These are phyloP conservation scores for Fundulus diaphanus DNA, from an alignment of 2,797 vertebrate species.

Conservation along the genomic window DNA sequence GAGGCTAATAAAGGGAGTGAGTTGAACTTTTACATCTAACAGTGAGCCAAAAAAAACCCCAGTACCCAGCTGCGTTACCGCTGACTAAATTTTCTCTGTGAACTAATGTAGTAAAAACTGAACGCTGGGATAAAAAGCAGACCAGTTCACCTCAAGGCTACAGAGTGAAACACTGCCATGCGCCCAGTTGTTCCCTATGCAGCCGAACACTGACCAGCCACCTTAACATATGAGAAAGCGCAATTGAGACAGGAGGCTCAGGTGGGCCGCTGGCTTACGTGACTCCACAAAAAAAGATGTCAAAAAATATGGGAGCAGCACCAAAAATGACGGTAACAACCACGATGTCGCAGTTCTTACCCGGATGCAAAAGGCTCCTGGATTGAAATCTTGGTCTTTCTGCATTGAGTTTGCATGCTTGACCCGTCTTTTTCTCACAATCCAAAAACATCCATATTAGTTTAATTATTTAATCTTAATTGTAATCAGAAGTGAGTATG, in stretches of 20 bases:
- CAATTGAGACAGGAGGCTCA: too few relatives aligned
- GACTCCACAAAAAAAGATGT: neutral
- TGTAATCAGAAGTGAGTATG: neutral
- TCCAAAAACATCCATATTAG: neutral
- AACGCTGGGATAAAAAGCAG: neutral
- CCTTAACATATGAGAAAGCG: too few relatives aligned
- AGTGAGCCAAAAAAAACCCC: neutral
- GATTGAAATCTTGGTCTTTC: neutral
- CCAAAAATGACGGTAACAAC: neutral
- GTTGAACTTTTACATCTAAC: neutral
- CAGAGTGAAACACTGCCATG: neutral
- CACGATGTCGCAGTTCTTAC: too few relatives aligned
- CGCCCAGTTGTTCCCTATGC: neutral
- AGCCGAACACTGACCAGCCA: neutral
- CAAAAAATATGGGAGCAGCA: neutral
- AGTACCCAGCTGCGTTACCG: neutral
- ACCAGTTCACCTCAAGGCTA: neutral
- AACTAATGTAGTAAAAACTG: neutral
- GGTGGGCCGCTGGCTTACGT: too few relatives aligned
- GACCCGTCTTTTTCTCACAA: neutral
- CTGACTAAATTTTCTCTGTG: neutral
- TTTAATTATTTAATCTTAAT: neutral
- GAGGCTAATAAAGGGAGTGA: neutral
- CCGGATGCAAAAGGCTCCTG: neutral
- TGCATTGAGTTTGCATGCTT: neutral